Base-by-base conservation (phyloP, 2,888 invertebrate species). In the Sminthurinus aureus region DNA sequence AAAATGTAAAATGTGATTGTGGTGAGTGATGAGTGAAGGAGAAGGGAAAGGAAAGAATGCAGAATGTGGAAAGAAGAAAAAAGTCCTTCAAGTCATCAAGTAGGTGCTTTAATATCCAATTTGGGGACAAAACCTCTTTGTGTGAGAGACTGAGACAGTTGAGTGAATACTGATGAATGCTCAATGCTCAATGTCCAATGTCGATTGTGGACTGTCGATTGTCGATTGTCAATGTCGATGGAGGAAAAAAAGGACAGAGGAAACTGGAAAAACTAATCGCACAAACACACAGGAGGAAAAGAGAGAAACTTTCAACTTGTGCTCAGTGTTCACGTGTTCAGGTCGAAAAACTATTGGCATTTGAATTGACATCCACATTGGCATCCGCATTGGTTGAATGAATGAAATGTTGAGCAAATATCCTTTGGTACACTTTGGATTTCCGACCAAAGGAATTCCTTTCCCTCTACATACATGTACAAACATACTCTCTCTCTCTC, bases 291-390 rank as follows among this genome's bases (percentile, higher is more conserved):
- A 38, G 71, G 79, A 84, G 71, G 79, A 84, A 82, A 84, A 75
- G 82, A 78, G 79, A 79, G 76, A 81, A 84, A 79, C 81, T 82
- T 79, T 77, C 67, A 69, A n/a, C n/a, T 69, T n/a, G 69, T 69
- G 69, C n/a, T 69, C 69, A 69, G 9, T n/a, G n/a, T n/a, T n/a
- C n/a, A n/a, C n/a, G 69, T 69, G 69, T 69, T 69, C 69, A 69
- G 9, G 69, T 69, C n/a, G 69, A 69, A 69, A n/a, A 69, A 69
- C 9, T 22, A 58, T 58, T 58, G 58, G 58, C 58, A 58, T 38
- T 38, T 38, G 38, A 38, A 38, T 38, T 38, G 38, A 38, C 38
- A 38, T 38, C 38, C 3, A 38, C 38, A 38, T 38, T 38, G 38
- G 38, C 6, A 38, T 38, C 38, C 38, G 6, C 38, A n/a, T n/a